Conservation (phyloP, 2,797 vertebrate genomes). For the Macroramphosus scolopax region DNA sequence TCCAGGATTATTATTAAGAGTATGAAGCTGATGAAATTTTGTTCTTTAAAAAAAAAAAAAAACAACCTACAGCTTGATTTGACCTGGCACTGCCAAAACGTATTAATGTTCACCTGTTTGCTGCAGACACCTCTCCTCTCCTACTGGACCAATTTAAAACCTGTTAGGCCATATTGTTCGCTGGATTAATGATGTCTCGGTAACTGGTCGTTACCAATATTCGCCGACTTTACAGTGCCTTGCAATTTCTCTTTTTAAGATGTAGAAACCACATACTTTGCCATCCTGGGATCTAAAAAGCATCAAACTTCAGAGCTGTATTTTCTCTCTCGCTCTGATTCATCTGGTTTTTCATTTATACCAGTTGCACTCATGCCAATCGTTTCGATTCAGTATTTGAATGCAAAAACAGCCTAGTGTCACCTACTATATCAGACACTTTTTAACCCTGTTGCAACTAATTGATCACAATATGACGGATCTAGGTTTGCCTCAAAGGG, state of each 20-base stretch:
- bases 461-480: slow-evolving; percentile 14
- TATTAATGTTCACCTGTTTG: slow-evolving; percentile 43
- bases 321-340: slow-evolving; percentile 8
- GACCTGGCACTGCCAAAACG: slow-evolving; percentile 72
- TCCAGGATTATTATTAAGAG: slow-evolving; percentile 45
- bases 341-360: slow-evolving; percentile 14
- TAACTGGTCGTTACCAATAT: slow-evolving; percentile 73
- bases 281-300: slow-evolving; percentile 64
- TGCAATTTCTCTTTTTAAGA: slow-evolving; percentile 74
- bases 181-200: slow-evolving; percentile 70
- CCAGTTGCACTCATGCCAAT: neutral
- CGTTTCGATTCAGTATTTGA: slow-evolving; percentile 44
- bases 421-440: too few species aligned
- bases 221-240: slow-evolving; percentile 87
- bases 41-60: slow-evolving; percentile 1
- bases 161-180: slow-evolving; percentile 45
- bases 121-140: slow-evolving; percentile 54
- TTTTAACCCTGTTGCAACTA: neutral
- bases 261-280: slow-evolving; percentile 59
- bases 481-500: slow-evolving; percentile 29
- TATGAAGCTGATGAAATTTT: slow-evolving; percentile 32
- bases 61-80: slow-evolving; percentile 31
- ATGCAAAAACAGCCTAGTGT: slow-evolving; percentile 17
- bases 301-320: slow-evolving; percentile 41
- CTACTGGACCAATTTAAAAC: slow-evolving; percentile 73